Conservation (phyloP, 92 coral and sea anemone species). For the Bergia puertoricense region DNA sequence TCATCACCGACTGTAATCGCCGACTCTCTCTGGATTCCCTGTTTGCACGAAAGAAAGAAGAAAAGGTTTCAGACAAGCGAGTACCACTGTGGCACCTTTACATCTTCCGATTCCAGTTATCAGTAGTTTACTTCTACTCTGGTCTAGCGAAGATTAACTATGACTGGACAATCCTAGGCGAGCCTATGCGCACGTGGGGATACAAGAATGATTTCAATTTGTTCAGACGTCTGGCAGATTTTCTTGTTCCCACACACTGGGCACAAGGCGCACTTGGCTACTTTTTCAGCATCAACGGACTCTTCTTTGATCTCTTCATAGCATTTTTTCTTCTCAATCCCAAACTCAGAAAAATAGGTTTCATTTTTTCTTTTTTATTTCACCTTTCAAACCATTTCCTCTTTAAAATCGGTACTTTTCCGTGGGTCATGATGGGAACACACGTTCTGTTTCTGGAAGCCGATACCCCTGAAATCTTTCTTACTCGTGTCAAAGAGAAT, state of each 20-base stretch:
- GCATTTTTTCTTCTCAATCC: slow-evolving; percentile 55
- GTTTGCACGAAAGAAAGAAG: not conserved
- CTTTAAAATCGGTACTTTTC: slow-evolving; percentile 65
- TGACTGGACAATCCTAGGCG: slow-evolving; percentile 56
- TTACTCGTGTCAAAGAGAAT: not conserved
- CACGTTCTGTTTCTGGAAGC: slow-evolving; percentile 44
- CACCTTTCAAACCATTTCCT: slow-evolving; percentile 60
- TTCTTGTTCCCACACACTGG: slow-evolving; percentile 40
- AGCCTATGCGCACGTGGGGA: slow-evolving; percentile 68
- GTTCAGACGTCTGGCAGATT: slow-evolving; percentile 31
- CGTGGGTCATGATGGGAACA: slow-evolving; percentile 68
- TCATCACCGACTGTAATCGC: slow-evolving; percentile 52
- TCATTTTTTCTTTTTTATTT: slow-evolving; percentile 35
- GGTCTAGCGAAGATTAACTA: slow-evolving; percentile 68
- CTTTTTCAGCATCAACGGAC: slow-evolving; percentile 59
- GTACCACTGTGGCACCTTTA: slow-evolving; percentile 60
- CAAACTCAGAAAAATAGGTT: slow-evolving; percentile 35
- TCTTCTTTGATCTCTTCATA: slow-evolving; percentile 54
- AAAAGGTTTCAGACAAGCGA: not conserved
- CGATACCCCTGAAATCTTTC: slow-evolving; percentile 41
- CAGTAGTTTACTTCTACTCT: slow-evolving; percentile 59
- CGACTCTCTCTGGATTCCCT: slow-evolving; percentile 55
- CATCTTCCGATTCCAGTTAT: slow-evolving; percentile 58
- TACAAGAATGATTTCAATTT: slow-evolving; percentile 26
- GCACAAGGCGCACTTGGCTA: slow-evolving; percentile 51